A percentile compares a stretch with the other conserved stretches of the same genome.
Conservation (phyloP, 2,113 vertebrate genomes). For the Cyanoderma ruficeps region DNA sequence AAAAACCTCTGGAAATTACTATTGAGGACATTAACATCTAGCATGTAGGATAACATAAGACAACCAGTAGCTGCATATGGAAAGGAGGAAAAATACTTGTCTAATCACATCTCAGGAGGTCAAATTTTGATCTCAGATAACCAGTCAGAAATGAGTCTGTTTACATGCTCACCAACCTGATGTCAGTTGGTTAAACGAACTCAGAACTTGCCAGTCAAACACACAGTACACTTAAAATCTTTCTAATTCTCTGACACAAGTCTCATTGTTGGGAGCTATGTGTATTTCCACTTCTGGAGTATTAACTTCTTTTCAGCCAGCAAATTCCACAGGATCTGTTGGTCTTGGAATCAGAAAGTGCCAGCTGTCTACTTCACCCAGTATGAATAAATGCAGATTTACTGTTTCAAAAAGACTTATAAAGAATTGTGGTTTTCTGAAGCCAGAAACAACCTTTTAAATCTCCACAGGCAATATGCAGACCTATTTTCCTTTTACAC, state of each 20-base stretch:
- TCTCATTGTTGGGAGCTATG: not conserved
- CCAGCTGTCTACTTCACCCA: constrained; percentile 43
- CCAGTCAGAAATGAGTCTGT: not conserved
- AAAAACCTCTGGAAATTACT: not conserved
- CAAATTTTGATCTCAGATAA: not conserved
- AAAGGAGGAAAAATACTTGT: not conserved
- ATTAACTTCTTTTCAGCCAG: constrained; percentile 27
- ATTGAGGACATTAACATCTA: not conserved
- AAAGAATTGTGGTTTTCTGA: not conserved
- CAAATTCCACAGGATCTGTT: constrained; percentile 26
- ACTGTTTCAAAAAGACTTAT: constrained; percentile 27
- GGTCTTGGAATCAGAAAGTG: constrained; percentile 40
- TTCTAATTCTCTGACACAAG: not conserved
- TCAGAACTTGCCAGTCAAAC: not conserved
- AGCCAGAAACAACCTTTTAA: constrained; percentile 6
- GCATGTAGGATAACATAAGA: not conserved
- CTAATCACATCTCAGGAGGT: not conserved
- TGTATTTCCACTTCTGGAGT: constrained; percentile 9
- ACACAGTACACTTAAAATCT: not conserved
- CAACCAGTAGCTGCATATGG: not conserved
- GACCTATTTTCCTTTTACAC: not conserved
- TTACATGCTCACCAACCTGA: not conserved
- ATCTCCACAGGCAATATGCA: not conserved
- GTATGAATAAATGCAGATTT: constrained; percentile 36
- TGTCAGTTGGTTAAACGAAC: not conserved